Percentiles rank a stretch among this genome's conserved stretches.
Evolutionary conservation across 2,888 invertebrate species (phyloP).

Genomic region (Pachymerium ferrugineum): DNA sequence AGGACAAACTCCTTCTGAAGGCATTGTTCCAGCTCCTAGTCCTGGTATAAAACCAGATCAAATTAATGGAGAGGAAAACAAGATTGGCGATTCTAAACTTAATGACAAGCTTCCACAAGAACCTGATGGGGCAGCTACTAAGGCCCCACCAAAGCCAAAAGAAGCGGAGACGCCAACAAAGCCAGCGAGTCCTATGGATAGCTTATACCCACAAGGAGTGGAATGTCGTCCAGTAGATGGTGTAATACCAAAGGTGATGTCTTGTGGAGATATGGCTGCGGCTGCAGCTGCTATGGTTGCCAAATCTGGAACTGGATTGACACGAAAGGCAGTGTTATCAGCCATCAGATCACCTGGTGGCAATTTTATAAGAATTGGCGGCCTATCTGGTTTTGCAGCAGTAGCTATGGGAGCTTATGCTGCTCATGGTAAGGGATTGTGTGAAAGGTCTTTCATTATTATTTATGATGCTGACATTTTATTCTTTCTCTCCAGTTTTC

Average conservation of each 20-base stretch:
- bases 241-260: not conserved
- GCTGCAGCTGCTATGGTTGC: no score
- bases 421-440: slow-evolving; percentile 59
- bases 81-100: no score
- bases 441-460: not conserved
- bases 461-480: not conserved
- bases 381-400: slow-evolving; percentile 79
- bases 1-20: no score
- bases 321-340: not conserved
- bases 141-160: not conserved
- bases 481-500: not conserved
- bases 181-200: not conserved
- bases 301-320: not conserved
- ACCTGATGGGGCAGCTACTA: no score
- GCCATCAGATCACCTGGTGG: not conserved
- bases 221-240: not conserved
- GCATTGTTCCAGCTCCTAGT: no score
- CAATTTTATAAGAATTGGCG: slow-evolving; percentile 58
- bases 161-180: not conserved
- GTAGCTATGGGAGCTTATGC: slow-evolving; percentile 84
- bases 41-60: no score
- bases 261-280: not conserved
- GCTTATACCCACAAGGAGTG: not conserved
- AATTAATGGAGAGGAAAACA: no score
- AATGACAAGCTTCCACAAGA: no score